Evolutionary conservation across 2,113 vertebrate genomes (phyloP).

Genomic region (Rattus norvegicus): DNA sequence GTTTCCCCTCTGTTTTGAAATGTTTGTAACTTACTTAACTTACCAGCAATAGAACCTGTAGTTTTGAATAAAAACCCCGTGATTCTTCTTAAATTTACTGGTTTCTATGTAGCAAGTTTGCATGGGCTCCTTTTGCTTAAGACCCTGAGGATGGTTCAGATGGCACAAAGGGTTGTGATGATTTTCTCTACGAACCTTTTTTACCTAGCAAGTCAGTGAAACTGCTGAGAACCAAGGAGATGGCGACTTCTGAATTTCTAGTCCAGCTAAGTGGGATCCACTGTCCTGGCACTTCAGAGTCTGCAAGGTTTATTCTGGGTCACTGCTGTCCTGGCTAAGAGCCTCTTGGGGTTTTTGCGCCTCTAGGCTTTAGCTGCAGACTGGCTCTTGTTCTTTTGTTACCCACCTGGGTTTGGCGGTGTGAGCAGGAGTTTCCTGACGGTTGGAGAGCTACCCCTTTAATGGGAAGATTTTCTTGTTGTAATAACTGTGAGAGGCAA

Average conservation of each 20-base stretch:
- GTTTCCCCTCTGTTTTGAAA: not conserved
- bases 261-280: not conserved
- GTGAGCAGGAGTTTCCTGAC: conserved; percentile 11
- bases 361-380: not conserved
- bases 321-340: not conserved
- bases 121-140: not conserved
- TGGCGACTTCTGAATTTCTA: not conserved
- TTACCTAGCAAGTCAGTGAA: conserved; percentile 36
- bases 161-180: not conserved
- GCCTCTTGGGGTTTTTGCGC: not conserved
- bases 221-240: not conserved
- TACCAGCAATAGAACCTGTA: not conserved
- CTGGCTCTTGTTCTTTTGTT: not conserved
- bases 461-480: not conserved
- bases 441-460: not conserved
- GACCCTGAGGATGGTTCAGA: not conserved
- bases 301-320: not conserved
- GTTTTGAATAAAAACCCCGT: not conserved
- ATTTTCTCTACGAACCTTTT: conserved; percentile 7
- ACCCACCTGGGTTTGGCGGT: not conserved
- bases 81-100: not conserved
- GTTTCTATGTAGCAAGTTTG: conserved; percentile 1
- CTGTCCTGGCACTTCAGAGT: no score
- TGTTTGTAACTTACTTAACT: not conserved
- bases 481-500: not conserved